Percentiles rank a stretch among this genome's conserved stretches.
phyloP scores from a whole-genome alignment of 2,888 invertebrate species.

The Plusia festucae region DNA sequence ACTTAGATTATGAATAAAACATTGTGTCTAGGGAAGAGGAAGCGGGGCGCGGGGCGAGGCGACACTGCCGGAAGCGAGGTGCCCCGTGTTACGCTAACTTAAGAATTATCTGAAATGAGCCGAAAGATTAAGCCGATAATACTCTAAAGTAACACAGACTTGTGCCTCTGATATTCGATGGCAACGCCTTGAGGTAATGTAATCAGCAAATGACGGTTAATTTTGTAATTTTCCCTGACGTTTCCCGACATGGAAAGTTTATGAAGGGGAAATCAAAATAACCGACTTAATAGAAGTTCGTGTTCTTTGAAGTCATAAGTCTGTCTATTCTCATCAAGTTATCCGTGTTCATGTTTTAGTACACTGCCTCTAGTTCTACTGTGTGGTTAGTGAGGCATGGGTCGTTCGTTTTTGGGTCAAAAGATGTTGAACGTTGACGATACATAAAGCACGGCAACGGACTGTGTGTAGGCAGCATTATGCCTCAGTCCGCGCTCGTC shows the following conservation, averaged over 20 bases:
- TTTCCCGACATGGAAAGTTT: conserved; percentile 32
- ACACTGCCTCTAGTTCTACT: neutral
- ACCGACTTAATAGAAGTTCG: conserved; percentile 18
- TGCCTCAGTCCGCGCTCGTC: neutral
- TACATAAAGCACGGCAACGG: conserved; percentile 3
- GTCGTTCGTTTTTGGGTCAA: neutral
- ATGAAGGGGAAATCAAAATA: conserved; percentile 35
- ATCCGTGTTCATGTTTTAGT: neutral
- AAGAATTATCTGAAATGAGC: conserved; percentile 63
- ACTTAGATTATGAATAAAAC: conserved; percentile 83
- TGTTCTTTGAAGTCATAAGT: conserved; percentile 11
- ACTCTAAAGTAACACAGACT: conserved; percentile 44
- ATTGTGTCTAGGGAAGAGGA: conserved; percentile 61
- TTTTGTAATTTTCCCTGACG: conserved; percentile 41
- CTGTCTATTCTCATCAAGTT: conserved; percentile 4
- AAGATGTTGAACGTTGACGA: neutral
- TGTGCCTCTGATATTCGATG: conserved; percentile 32
- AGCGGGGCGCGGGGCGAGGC: conserved; percentile 8
- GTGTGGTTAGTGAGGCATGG: neutral
- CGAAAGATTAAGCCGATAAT: conserved; percentile 60
- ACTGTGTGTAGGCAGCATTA: neutral
- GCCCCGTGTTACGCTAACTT: conserved; percentile 49
- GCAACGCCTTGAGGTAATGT: conserved; percentile 49
- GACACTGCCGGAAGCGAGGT: conserved; percentile 40
- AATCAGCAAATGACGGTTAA: conserved; percentile 52